Percentiles rank a stretch among this genome's conserved stretches.
Conservation (phyloP, 2,113 vertebrate species). For the Sakesphorus luctuosus region DNA sequence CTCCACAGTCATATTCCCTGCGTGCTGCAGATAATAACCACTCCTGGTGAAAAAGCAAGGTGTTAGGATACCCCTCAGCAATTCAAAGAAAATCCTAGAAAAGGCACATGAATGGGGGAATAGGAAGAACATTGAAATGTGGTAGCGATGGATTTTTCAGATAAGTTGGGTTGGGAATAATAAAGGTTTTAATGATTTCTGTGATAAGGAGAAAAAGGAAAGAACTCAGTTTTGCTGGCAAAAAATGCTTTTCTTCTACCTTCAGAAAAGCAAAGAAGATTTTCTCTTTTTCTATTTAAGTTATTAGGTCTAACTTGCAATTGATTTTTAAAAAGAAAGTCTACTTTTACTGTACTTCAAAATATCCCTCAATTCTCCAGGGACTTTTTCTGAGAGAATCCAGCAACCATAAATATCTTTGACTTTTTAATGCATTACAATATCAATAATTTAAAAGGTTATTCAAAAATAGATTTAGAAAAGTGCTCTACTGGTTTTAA, state of each 20-base stretch:
- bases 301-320: not conserved
- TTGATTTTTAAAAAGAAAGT: constrained; percentile 32
- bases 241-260: not conserved
- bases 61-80: not conserved
- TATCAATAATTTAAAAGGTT: constrained; percentile 48
- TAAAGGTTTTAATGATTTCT: not conserved
- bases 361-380: not conserved
- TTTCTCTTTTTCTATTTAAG: not conserved
- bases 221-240: not conserved
- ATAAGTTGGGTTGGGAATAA: fast-evolving
- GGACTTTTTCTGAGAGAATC: not conserved
- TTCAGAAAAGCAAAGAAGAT: not conserved
- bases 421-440: constrained; percentile 28
- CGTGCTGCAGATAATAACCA: not conserved
- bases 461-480: not conserved
- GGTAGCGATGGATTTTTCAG: not conserved
- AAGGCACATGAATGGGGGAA: fast-evolving
- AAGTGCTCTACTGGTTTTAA: not conserved
- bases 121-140: fast-evolving
- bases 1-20: no score
- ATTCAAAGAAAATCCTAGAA: not conserved
- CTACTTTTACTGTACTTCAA: not conserved
- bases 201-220: not conserved
- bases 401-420: not conserved
- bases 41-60: not conserved